These are phyloP conservation scores for Triplophysa yarkandensis DNA, from an alignment of 2,797 vertebrate genomes.

Conservation along the genomic window DNA sequence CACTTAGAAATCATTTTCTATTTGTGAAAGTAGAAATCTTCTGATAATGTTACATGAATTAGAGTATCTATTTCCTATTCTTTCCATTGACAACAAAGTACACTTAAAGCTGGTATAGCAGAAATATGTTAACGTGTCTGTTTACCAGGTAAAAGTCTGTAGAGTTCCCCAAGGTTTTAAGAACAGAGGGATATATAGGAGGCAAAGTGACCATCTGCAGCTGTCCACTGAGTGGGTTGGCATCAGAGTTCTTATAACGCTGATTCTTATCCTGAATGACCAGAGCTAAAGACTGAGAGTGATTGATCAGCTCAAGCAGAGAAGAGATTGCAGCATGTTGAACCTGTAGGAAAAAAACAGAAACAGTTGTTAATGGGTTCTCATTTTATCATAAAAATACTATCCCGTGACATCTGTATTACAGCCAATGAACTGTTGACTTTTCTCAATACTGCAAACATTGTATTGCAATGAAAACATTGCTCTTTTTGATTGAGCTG, in stretches of 20 bases:
- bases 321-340: slow-evolving; percentile 90
- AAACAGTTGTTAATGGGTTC: background rate
- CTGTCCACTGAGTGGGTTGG: slow-evolving; percentile 84
- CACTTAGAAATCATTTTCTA: background rate
- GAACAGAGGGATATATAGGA: slow-evolving; percentile 82
- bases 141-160: slow-evolving; percentile 94
- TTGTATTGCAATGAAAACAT: background rate
- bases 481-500: background rate
- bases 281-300: slow-evolving; percentile 92
- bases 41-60: background rate
- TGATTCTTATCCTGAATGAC: slow-evolving; percentile 94
- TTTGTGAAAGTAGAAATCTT: too few relatives aligned
- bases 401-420: background rate
- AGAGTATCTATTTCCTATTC: too few relatives aligned
- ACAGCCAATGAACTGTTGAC: background rate
- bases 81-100: background rate
- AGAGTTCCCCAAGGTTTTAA: slow-evolving; percentile 82
- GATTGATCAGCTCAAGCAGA: slow-evolving; percentile 91
- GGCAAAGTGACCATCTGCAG: slow-evolving; percentile 96
- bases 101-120: background rate
- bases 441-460: background rate
- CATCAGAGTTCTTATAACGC: slow-evolving; percentile 81
- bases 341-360: slow-evolving; percentile 57
- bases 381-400: background rate
- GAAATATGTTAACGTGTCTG: too few relatives aligned